phyloP scores from a whole-genome alignment of 2,888 invertebrate species.

The Chymomyza amoena region DNA sequence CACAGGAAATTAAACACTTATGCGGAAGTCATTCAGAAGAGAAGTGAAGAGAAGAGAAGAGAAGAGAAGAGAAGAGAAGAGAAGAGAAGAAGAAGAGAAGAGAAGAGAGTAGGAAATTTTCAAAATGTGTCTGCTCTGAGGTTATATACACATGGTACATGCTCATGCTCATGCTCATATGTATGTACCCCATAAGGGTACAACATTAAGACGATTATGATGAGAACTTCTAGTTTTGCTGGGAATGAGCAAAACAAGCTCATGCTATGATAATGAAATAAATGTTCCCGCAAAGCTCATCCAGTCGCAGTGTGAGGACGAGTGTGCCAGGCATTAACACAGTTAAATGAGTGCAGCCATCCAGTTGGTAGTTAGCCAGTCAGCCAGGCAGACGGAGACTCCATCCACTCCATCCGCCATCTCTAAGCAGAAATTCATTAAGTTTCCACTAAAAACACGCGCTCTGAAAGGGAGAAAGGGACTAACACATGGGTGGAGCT shows the following conservation, averaged over 20 bases:
- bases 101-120: no score
- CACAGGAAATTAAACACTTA: conserved; percentile 72
- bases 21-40: conserved; percentile 68
- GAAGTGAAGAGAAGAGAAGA: neutral
- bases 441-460: conserved; percentile 74
- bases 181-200: neutral
- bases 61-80: no score
- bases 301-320: conserved; percentile 11
- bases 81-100: no score
- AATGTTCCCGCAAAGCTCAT: conserved; percentile 23
- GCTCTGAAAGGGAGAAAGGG: conserved; percentile 54
- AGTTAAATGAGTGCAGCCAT: conserved; percentile 48
- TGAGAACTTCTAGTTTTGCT: conserved; percentile 17
- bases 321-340: conserved; percentile 47
- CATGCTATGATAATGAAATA: conserved; percentile 23
- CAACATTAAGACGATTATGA: conserved; percentile 44
- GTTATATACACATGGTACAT: conserved; percentile 28
- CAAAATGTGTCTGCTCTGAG: no score
- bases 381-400: conserved; percentile 46
- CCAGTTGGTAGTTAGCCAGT: neutral
- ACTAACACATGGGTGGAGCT: neutral
- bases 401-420: conserved; percentile 37
- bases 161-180: conserved; percentile 29
- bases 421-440: conserved; percentile 72
- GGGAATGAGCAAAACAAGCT: no score